Evolutionary conservation across 2,888 invertebrate species (phyloP).

Genomic region (Caenorhabditis sinica): DNA sequence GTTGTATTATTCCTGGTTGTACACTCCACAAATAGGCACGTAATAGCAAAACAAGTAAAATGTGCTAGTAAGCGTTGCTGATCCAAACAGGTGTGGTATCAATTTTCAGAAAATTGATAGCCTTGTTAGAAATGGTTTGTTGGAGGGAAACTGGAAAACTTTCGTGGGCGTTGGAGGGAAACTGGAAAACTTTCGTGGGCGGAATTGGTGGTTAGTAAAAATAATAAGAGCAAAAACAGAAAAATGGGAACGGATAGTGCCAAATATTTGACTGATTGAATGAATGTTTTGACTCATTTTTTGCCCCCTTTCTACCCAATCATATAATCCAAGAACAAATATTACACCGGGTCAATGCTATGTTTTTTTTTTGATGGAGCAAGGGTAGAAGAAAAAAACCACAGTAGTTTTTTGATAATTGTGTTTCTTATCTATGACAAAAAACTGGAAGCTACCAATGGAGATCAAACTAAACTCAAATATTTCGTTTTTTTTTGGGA

Average conservation of each 20-base stretch:
- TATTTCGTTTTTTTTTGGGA: conserved; percentile 17
- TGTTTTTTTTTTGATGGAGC: not conserved
- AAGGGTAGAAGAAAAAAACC: not conserved
- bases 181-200: not conserved
- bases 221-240: not conserved
- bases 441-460: not conserved
- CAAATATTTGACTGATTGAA: conserved; percentile 48
- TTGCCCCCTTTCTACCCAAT: conserved; percentile 15
- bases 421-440: too few relatives aligned
- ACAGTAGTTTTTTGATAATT: too few relatives aligned
- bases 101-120: conserved; percentile 60
- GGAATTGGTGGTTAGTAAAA: not conserved
- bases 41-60: conserved; percentile 49
- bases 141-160: not conserved
- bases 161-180: not conserved
- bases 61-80: not conserved
- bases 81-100: conserved; percentile 55
- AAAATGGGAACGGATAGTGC: conserved; percentile 12
- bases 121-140: conserved; percentile 20
- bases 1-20: conserved; percentile 43
- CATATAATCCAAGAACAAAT: conserved; percentile 43
- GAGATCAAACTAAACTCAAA: conserved; percentile 30
- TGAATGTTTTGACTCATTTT: conserved; percentile 38
- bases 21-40: conserved; percentile 35
- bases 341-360: not conserved